Evolutionary conservation across 2,888 invertebrate genomes (phyloP).

Genomic region (Hyposoter dolosus): DNA sequence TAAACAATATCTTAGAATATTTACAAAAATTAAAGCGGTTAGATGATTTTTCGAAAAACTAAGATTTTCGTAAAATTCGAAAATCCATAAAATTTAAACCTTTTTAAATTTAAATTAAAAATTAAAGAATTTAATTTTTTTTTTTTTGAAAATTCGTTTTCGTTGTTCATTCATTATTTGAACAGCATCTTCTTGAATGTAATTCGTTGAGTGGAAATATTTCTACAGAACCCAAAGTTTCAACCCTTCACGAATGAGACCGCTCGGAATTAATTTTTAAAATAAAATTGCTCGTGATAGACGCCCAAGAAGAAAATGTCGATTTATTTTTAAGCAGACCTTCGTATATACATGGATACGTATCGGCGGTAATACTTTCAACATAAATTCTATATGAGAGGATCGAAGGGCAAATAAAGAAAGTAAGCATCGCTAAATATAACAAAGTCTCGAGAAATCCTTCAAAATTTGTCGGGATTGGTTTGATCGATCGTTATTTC

Average conservation of each 20-base stretch:
- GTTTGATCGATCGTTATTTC: slow-evolving; percentile 67
- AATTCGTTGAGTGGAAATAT: not conserved
- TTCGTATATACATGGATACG: not conserved
- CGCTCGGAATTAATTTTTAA: not conserved
- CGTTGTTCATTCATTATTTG: not conserved
- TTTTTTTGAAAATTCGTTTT: not conserved
- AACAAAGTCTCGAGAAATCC: slow-evolving; percentile 33
- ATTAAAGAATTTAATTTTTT: too few species aligned
- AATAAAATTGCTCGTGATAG: not conserved
- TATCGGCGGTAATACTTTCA: not conserved
- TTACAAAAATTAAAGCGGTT: too few species aligned
- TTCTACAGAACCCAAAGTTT: not conserved
- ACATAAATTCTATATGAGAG: not conserved
- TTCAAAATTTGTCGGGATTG: slow-evolving; percentile 53
- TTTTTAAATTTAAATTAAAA: too few species aligned
- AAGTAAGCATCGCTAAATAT: slow-evolving; percentile 36
- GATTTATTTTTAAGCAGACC: not conserved
- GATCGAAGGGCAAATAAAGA: slow-evolving; percentile 1
- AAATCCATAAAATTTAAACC: too few species aligned
- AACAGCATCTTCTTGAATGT: not conserved
- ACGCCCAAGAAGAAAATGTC: not conserved
- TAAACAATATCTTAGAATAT: too few species aligned
- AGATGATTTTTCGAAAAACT: too few species aligned
- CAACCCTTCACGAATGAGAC: not conserved
- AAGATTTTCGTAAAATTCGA: too few species aligned